These are phyloP conservation scores for Pelodiscus sinensis DNA, from an alignment of 2,113 vertebrate species.

Conservation along the genomic window DNA sequence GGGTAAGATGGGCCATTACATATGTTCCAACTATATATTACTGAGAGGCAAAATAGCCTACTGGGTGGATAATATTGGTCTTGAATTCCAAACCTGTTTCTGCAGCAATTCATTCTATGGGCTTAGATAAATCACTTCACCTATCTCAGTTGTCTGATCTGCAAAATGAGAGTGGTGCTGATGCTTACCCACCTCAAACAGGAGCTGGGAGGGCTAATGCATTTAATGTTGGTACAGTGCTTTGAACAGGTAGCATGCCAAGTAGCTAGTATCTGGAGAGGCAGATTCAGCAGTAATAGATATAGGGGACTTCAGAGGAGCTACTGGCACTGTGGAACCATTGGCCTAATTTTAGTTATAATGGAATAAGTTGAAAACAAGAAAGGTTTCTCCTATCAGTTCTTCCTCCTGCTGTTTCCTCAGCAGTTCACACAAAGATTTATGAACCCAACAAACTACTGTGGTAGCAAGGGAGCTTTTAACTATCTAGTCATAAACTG, in stretches of 20 bases:
- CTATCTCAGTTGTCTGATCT: too few relatives aligned
- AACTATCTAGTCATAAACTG: background rate
- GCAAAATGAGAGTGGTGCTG: too few relatives aligned
- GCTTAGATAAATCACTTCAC: too few relatives aligned
- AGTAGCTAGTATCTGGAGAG: background rate
- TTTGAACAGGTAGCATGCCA: background rate
- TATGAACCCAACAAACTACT: background rate
- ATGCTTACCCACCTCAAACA: background rate
- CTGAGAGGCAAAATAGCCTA: background rate
- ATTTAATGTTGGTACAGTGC: background rate
- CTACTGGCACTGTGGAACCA: background rate
- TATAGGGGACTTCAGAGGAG: background rate
- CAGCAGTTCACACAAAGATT: background rate
- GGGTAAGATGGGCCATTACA: background rate
- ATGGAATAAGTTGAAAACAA: background rate
- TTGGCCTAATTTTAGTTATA: background rate
- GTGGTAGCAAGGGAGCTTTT: background rate
- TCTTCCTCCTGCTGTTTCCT: too few relatives aligned
- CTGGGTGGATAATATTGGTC: background rate
- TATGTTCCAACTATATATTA: background rate
- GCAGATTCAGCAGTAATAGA: background rate
- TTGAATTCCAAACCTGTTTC: background rate
- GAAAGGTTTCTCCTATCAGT: background rate
- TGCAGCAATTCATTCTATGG: background rate
- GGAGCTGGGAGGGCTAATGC: background rate